A percentile compares a stretch with the other conserved stretches of the same genome.
Evolutionary conservation across 2,113 vertebrate genomes (phyloP).

Genomic region (mouse (Mus musculus)): GRCm39 chr14:92355001-92355500

Average conservation of each 20-base stretch:
- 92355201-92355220: no score
- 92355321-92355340: background rate
- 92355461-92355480: background rate
- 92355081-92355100: background rate
- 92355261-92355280: background rate
- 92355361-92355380: background rate
- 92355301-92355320: background rate
- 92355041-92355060: background rate
- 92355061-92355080: background rate
- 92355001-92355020: background rate
- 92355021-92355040: background rate
- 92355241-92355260: background rate
- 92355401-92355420: background rate
- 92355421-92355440: background rate
- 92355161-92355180: no score
- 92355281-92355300: background rate
- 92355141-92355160: background rate
- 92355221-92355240: background rate
- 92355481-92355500: accelerated
- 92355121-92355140: background rate
- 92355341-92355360: background rate
- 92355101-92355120: background rate
- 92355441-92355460: background rate
- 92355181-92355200: no score
- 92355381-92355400: background rate